A percentile compares a stretch with the other conserved stretches of the same genome.
These are phyloP conservation scores for Cheilosia vernalis DNA, from an alignment of 2,888 invertebrate species.

Conservation along the genomic window DNA sequence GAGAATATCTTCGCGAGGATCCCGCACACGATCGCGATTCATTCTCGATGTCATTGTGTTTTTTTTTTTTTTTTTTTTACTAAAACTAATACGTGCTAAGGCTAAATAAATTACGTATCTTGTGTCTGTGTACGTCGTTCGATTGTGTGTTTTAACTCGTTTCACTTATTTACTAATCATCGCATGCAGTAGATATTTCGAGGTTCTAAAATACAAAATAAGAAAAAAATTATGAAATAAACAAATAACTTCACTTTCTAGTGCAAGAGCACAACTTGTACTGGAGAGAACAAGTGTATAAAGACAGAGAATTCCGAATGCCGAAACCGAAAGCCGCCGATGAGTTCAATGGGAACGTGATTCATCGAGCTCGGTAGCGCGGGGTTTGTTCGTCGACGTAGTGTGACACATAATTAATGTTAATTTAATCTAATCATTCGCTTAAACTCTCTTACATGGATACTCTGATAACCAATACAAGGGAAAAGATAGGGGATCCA, in stretches of 20 bases:
- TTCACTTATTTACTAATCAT: conserved; percentile 32
- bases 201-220: conserved; percentile 59
- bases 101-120: neutral
- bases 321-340: conserved; percentile 2
- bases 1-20: conserved; percentile 83
- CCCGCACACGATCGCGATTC: conserved; percentile 81
- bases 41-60: conserved; percentile 68
- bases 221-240: conserved; percentile 26
- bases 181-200: conserved; percentile 11
- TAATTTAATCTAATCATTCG: conserved; percentile 73
- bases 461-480: conserved; percentile 51
- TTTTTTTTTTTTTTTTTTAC: conserved; percentile 18
- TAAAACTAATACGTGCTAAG: neutral
- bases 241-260: conserved; percentile 54
- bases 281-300: conserved; percentile 44
- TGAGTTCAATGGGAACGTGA: conserved; percentile 34
- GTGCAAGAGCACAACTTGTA: conserved; percentile 58
- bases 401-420: conserved; percentile 71
- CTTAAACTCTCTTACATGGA: conserved; percentile 48
- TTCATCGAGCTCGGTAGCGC: conserved; percentile 37
- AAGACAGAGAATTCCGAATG: conserved; percentile 4
- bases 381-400: conserved; percentile 25
- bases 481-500: conserved; percentile 31
- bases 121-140: neutral
- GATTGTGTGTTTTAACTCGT: conserved; percentile 3